Base-by-base conservation (phyloP, 2,797 vertebrate species). In the Myiotriccus ornatus region DNA sequence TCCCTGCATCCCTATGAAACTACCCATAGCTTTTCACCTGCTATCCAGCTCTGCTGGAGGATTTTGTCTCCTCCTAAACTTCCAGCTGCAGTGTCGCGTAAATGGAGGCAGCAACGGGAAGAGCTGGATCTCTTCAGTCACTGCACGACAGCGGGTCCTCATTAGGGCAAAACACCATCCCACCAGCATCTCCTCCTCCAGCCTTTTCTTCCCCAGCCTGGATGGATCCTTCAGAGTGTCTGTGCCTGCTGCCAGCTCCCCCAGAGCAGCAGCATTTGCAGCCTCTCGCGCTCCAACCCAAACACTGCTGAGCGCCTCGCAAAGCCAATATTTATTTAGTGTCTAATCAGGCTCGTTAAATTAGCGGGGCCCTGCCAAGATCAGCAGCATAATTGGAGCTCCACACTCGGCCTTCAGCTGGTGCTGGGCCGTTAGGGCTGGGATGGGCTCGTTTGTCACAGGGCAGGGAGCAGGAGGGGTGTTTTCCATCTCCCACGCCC, bases 271-370 rank as follows among this genome's bases (percentile, higher is more conserved):
- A 94, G 78, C 23, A 81, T 56, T 89, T 44, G 64, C 1, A 23
- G 82, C 65, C 65, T 84, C 69, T 94, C 81, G 55, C 90, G 53
- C 59, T 92, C 67, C 82, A 77, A 89, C 52, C 41, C 27, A 84
- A 94, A 84, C 85, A 78, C 55, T 25, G 46, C 78, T 56, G 65
- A 93, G 50, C 81, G 68, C 46, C 50, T 39, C 69, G 90, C 78
- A 91, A 86, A 87, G 82, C 74, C 74, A 94, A 89, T 87, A 93
- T 94, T 94, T 93, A 74, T 70, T 91, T 62, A 89, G 85, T 69
- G 74, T 93, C 74, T 91, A 94, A 93, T 93, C 88, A 65, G 24
- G 46, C 82, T 84, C 35, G 34, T 93, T 87, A 87, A 89, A 87
- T 77, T 57, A 73, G 35, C 28, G 52, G 37, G 70, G 22, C 12